Evolutionary conservation across 2,888 invertebrate genomes (phyloP).

Genomic region (Syrista parreyssii): DNA sequence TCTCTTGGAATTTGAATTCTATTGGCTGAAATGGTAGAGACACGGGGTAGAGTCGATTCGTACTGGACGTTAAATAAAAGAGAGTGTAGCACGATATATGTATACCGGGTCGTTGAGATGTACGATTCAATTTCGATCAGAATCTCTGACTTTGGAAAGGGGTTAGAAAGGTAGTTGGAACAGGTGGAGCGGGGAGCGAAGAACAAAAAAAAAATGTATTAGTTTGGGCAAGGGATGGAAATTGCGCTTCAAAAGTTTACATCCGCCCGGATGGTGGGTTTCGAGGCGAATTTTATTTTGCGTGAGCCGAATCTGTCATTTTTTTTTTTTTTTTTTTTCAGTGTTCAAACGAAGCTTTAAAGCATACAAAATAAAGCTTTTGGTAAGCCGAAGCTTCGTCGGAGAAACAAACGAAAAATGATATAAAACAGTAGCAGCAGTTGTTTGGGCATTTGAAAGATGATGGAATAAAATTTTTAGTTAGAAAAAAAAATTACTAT

Average conservation of each 20-base stretch:
- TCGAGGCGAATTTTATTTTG: neutral
- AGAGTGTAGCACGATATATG: neutral
- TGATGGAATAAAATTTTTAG: neutral
- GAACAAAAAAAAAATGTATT: neutral
- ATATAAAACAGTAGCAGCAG: neutral
- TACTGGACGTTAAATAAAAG: neutral
- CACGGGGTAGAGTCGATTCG: neutral
- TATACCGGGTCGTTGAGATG: neutral
- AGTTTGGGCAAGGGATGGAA: neutral
- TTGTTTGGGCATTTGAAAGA: neutral
- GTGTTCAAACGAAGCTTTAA: neutral
- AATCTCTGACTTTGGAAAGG: neutral
- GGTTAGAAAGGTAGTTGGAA: too few relatives aligned
- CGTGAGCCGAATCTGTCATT: neutral
- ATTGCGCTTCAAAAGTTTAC: neutral
- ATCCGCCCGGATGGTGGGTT: neutral
- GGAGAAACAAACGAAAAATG: neutral
- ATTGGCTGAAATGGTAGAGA: neutral
- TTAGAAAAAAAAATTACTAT: neutral
- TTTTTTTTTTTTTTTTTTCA: neutral
- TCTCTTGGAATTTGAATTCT: neutral
- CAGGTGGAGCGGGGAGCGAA: neutral
- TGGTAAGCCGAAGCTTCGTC: neutral
- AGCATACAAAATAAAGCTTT: neutral
- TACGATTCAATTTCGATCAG: neutral